A percentile compares a stretch with the other conserved stretches of the same genome.
phyloP scores from a whole-genome alignment of 2,888 invertebrate species.

The Trachelus troglodyta region DNA sequence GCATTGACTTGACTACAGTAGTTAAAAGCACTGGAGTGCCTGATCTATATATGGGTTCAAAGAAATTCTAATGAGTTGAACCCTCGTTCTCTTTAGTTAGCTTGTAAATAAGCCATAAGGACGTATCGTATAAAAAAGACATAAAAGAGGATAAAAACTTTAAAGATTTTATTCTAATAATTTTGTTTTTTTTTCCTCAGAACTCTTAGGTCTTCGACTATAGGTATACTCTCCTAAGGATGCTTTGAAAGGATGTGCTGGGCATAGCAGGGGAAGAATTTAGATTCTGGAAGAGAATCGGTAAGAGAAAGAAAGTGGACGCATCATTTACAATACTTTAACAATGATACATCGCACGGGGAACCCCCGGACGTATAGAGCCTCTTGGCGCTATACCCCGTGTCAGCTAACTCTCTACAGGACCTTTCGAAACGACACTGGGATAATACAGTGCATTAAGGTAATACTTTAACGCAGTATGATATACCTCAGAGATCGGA shows the following conservation, averaged over 20 bases:
- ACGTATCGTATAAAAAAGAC: not conserved
- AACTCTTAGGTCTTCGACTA: not conserved
- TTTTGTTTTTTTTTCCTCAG: not conserved
- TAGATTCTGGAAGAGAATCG: not conserved
- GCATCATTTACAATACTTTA: slow-evolving; percentile 49
- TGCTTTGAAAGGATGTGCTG: not conserved
- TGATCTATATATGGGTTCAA: slow-evolving; percentile 46
- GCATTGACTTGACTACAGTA: slow-evolving; percentile 15
- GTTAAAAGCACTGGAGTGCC: not conserved
- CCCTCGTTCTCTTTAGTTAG: slow-evolving; percentile 17
- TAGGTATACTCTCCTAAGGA: not conserved
- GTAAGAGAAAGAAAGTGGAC: slow-evolving; percentile 15
- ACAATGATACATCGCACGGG: slow-evolving; percentile 53
- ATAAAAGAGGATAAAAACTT: not conserved
- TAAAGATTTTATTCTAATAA: not conserved
- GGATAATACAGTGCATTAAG: not conserved
- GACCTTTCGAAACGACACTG: not conserved
- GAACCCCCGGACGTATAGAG: slow-evolving; percentile 40
- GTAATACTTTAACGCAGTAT: not conserved
- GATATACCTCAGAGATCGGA: not conserved
- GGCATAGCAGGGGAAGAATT: not conserved
- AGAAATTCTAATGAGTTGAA: slow-evolving; percentile 57
- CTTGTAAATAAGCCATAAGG: not conserved
- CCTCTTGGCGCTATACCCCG: slow-evolving; percentile 23
- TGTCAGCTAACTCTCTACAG: not conserved